Percentiles rank a stretch among this genome's conserved stretches.
Conservation (phyloP, 2,888 invertebrate species). For the Mesoligia furuncula region DNA sequence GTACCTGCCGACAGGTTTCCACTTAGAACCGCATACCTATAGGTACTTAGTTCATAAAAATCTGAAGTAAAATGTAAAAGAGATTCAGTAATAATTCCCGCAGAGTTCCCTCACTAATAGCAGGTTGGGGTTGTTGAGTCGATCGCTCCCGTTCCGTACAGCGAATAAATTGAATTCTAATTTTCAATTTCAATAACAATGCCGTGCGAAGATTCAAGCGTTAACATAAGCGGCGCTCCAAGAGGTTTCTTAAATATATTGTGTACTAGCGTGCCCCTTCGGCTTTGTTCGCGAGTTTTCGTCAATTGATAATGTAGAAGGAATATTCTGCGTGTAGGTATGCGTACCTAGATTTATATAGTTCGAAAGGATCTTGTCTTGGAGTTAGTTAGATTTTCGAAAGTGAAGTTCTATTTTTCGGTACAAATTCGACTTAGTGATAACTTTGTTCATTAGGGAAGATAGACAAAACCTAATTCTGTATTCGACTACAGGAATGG, state of each 20-base stretch:
- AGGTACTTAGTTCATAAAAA: neutral
- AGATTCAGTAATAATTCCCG: slow-evolving; percentile 66
- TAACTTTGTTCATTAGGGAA: neutral
- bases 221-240: slow-evolving; percentile 70
- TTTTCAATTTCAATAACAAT: slow-evolving; percentile 85
- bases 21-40: neutral
- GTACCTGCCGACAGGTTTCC: neutral
- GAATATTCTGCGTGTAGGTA: slow-evolving; percentile 2
- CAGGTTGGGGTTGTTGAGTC: slow-evolving; percentile 72
- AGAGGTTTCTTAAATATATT: slow-evolving; percentile 70
- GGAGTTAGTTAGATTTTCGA: neutral
- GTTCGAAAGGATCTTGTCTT: neutral
- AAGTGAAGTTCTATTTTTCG: neutral
- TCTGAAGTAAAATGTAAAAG: slow-evolving; percentile 59
- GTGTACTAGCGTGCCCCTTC: slow-evolving; percentile 34
- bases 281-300: slow-evolving; percentile 27
- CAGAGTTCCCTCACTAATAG: slow-evolving; percentile 67
- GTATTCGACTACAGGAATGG: too few relatives aligned
- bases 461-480: neutral
- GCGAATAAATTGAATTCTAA: slow-evolving; percentile 84
- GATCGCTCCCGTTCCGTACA: slow-evolving; percentile 75
- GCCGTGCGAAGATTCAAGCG: slow-evolving; percentile 74
- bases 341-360: slow-evolving; percentile 1
- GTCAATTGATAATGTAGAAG: slow-evolving; percentile 24
- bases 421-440: too few relatives aligned